These are phyloP conservation scores for Byasa hedistus DNA, from an alignment of 2,888 invertebrate species.

Conservation along the genomic window DNA sequence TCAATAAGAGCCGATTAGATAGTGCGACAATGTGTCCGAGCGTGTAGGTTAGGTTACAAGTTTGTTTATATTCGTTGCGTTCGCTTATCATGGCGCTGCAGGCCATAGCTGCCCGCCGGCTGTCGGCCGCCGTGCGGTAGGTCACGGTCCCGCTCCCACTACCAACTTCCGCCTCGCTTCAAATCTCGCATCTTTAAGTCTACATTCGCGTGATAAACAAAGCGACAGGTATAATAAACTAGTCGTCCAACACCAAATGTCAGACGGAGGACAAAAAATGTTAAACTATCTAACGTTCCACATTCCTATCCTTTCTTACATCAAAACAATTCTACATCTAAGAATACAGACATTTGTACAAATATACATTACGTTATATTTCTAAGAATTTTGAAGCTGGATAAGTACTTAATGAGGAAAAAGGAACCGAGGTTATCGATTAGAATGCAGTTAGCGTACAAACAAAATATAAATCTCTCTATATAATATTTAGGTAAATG, in stretches of 20 bases:
- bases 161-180: slow-evolving; percentile 31
- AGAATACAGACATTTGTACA: neutral
- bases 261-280: slow-evolving; percentile 30
- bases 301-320: slow-evolving; percentile 8
- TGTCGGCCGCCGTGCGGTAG: slow-evolving; percentile 42
- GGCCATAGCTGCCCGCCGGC: slow-evolving; percentile 31
- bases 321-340: slow-evolving; percentile 5
- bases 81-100: slow-evolving; percentile 37
- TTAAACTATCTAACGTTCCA: slow-evolving; percentile 17
- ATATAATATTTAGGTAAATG: neutral
- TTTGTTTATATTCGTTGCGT: slow-evolving; percentile 38
- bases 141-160: slow-evolving; percentile 41
- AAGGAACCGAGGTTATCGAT: slow-evolving; percentile 5
- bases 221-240: slow-evolving; percentile 10
- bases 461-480: neutral
- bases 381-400: too few relatives aligned
- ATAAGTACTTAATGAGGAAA: too few relatives aligned
- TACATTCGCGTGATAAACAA: slow-evolving; percentile 19
- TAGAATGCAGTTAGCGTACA: neutral
- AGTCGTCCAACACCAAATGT: slow-evolving; percentile 23
- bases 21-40: slow-evolving; percentile 28
- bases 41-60: slow-evolving; percentile 34
- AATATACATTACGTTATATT: neutral
- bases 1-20: slow-evolving; percentile 33
- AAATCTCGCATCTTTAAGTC: slow-evolving; percentile 26